A percentile compares a stretch with the other conserved stretches of the same genome.
Evolutionary conservation across 2,113 vertebrate genomes (phyloP).

Genomic region (Neolamprologus ventralis): DNA sequence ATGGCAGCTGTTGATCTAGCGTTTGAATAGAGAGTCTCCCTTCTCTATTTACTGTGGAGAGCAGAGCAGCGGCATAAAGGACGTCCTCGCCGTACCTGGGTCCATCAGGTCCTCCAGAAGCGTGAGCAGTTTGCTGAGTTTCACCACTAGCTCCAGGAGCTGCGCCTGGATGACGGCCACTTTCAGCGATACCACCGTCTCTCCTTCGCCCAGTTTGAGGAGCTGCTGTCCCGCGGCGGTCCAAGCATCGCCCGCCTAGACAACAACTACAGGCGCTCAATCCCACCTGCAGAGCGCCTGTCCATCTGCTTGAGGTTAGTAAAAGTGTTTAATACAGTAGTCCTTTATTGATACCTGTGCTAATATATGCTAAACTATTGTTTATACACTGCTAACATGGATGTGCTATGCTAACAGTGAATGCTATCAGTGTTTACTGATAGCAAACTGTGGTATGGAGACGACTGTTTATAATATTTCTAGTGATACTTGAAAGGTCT

Average conservation of each 20-base stretch:
- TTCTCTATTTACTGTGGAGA: neutral
- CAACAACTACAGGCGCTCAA: no score
- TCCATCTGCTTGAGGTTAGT: rapidly evolving
- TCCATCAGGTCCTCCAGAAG: neutral
- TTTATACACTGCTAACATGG: neutral
- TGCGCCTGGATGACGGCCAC: no score
- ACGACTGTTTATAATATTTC: neutral
- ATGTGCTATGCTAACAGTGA: no score
- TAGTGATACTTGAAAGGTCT: neutral
- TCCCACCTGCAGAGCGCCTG: no score
- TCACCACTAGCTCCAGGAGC: neutral
- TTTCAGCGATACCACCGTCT: no score
- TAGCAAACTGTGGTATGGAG: rapidly evolving
- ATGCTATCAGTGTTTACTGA: neutral
- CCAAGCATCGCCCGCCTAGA: no score
- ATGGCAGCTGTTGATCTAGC: neutral
- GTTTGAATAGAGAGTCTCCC: neutral
- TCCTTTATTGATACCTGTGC: neutral
- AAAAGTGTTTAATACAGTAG: neutral
- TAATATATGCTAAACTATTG: neutral
- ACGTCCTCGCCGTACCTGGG: neutral
- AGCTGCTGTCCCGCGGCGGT: no score
- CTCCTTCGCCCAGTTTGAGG: no score
- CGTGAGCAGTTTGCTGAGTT: neutral
- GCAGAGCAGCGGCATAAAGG: neutral